Conservation (phyloP, 2,113 vertebrate genomes). For the Campylomormyrus numenius region DNA sequence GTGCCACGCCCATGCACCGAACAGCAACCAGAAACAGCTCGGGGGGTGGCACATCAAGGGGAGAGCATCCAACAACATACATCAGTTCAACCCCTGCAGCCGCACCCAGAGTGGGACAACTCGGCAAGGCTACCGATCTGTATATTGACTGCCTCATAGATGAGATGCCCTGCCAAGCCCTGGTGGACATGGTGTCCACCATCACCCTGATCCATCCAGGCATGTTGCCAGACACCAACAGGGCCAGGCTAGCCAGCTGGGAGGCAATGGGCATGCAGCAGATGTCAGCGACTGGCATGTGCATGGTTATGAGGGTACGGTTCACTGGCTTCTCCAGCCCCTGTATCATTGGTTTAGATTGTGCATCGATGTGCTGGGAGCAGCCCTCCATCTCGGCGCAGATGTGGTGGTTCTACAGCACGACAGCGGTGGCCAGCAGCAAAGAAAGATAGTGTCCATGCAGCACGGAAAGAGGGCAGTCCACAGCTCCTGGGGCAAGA, state of each 20-base stretch:
- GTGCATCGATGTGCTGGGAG: neutral
- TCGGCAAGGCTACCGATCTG: neutral
- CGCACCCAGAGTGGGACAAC: neutral
- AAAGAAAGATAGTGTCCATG: neutral
- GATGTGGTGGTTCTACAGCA: neutral
- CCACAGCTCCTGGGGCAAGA: neutral
- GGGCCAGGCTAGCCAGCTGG: neutral
- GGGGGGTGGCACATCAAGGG: neutral
- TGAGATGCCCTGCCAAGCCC: neutral
- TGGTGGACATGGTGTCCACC: neutral
- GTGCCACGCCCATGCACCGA: neutral
- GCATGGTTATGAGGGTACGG: neutral
- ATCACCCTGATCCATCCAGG: neutral
- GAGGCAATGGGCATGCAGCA: neutral
- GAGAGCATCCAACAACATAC: neutral
- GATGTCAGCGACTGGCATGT: neutral
- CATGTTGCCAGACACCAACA: neutral
- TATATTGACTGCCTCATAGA: neutral
- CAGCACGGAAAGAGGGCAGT: neutral
- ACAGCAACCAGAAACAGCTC: neutral
- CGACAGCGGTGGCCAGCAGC: neutral
- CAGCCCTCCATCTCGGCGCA: neutral
- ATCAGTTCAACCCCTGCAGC: neutral
- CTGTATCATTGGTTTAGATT: neutral
- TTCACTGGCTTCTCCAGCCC: neutral